These are phyloP conservation scores for Eupsilia transversa DNA, from an alignment of 2,888 invertebrate genomes.

Conservation along the genomic window DNA sequence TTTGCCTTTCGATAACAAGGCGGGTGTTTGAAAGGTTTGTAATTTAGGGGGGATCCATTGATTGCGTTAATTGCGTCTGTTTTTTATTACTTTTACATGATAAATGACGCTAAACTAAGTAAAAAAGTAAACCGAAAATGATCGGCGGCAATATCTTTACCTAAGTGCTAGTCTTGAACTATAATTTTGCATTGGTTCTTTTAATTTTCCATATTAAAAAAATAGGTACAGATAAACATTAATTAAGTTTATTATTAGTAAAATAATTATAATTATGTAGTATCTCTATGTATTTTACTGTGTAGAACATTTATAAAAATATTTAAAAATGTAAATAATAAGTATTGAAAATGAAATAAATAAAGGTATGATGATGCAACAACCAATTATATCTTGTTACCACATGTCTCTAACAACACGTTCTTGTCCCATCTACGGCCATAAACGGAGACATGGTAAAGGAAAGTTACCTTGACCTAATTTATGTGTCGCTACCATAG, in stretches of 20 bases:
- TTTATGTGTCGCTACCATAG: slow-evolving; percentile 16
- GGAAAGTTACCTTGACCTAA: slow-evolving; percentile 35
- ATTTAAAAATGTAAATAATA: too few relatives aligned
- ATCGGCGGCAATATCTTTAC: background rate
- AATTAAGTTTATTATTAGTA: too few relatives aligned
- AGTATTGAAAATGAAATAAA: too few relatives aligned
- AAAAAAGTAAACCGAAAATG: background rate
- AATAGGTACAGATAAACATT: too few relatives aligned
- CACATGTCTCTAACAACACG: slow-evolving; percentile 6
- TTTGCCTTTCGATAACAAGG: slow-evolving; percentile 16
- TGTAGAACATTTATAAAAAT: too few relatives aligned
- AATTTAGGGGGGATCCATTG: slow-evolving; percentile 20
- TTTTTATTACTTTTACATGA: slow-evolving; percentile 28
- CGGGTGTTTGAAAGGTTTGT: slow-evolving; percentile 15
- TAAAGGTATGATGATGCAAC: background rate
- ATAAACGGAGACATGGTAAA: slow-evolving; percentile 11
- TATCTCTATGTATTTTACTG: too few relatives aligned
- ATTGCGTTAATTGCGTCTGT: slow-evolving; percentile 7
- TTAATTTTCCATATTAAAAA: background rate
- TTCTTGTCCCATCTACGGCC: background rate
- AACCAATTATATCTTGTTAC: background rate
- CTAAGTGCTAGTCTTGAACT: background rate
- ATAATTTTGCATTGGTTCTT: background rate
- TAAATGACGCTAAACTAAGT: background rate
- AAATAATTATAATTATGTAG: too few relatives aligned